Conservation (phyloP, 2,888 invertebrate species). For the Cheilosia scutellata region DNA sequence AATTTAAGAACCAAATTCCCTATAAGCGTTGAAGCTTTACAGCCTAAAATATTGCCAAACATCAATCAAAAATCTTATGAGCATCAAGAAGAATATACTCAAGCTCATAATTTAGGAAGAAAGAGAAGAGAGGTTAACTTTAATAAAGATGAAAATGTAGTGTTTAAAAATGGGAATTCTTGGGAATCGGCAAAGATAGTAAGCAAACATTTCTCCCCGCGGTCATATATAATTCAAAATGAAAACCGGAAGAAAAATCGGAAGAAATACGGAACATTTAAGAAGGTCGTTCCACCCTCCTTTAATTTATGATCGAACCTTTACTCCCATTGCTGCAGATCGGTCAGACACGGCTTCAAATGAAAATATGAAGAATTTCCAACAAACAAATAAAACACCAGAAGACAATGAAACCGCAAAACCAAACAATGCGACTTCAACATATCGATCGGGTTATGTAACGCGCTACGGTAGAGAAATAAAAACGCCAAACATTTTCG, state of each 20-base stretch:
- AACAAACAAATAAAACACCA: background rate
- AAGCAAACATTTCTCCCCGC: no score
- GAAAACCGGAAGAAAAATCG: no score
- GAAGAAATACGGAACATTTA: no score
- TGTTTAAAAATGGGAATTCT: background rate
- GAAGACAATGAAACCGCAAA: conserved; percentile 3
- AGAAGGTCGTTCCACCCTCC: no score
- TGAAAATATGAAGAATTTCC: no score
- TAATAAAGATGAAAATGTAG: conserved; percentile 12
- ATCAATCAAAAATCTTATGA: conserved; percentile 6
- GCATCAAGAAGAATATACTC: conserved; percentile 18
- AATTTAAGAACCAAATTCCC: conserved; percentile 1
- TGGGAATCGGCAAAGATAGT: no score
- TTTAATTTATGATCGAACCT: no score
- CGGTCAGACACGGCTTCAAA: no score
- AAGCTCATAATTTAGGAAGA: conserved; percentile 6
- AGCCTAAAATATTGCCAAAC: conserved; percentile 11
- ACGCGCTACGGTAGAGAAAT: background rate
- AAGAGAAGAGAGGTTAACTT: conserved; percentile 9
- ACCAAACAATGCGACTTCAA: conserved; percentile 11
- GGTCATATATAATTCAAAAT: background rate
- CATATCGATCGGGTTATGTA: conserved; percentile 13
- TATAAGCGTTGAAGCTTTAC: conserved; percentile 13
- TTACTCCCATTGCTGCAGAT: no score
- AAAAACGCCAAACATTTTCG: no score